These are phyloP conservation scores for Sceloporus undulatus DNA, from an alignment of 2,113 vertebrate genomes.

Conservation along the genomic window DNA sequence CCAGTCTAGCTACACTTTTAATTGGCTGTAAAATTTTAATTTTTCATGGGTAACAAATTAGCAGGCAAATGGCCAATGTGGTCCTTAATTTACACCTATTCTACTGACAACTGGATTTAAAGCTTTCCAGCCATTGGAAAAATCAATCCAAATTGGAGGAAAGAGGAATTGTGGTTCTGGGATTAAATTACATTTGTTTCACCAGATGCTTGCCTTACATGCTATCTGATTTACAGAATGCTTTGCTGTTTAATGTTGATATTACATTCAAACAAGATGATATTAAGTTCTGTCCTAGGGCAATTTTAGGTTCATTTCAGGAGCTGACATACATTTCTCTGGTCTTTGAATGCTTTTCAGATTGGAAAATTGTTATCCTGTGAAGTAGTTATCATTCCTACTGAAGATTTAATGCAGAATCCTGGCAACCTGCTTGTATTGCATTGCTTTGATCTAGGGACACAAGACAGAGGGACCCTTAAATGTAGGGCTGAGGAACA, in stretches of 20 bases:
- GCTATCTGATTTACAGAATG: slow-evolving; percentile 26
- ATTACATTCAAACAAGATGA: slow-evolving; percentile 9
- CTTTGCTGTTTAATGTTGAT: slow-evolving; percentile 13
- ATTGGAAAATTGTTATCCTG: not conserved
- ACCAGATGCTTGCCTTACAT: not conserved
- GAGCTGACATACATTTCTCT: not conserved
- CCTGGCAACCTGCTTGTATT: not conserved
- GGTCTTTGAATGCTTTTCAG: not conserved
- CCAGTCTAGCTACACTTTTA: slow-evolving; percentile 66
- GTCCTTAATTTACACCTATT: slow-evolving; percentile 71
- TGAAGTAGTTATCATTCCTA: not conserved
- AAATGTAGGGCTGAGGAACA: not conserved
- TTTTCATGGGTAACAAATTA: slow-evolving; percentile 67
- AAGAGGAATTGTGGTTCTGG: slow-evolving; percentile 44
- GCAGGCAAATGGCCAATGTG: slow-evolving; percentile 65
- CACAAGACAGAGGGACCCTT: not conserved
- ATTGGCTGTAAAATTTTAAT: slow-evolving; percentile 38
- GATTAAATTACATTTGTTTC: slow-evolving; percentile 52
- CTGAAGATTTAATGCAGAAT: not conserved
- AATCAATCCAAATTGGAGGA: slow-evolving; percentile 58
- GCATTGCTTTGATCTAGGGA: not conserved
- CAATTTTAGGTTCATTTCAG: slow-evolving; percentile 15
- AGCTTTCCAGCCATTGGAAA: slow-evolving; percentile 47
- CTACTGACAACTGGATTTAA: slow-evolving; percentile 68
- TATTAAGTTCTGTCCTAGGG: slow-evolving; percentile 21